Evolutionary conservation across 2,888 invertebrate species (phyloP).

Genomic region (Pachycephus smyrnensis): DNA sequence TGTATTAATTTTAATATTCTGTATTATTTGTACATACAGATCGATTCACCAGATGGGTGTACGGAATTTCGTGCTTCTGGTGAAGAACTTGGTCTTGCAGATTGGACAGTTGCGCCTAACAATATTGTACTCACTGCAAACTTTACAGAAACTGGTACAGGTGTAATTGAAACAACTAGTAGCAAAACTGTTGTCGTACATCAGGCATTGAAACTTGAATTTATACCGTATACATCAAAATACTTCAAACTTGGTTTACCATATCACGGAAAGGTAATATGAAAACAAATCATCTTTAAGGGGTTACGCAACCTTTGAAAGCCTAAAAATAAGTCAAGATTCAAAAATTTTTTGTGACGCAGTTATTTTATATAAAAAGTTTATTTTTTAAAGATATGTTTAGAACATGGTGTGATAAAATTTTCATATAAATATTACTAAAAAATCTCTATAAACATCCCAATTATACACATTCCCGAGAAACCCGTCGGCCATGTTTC

Average conservation of each 20-base stretch:
- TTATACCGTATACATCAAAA: conserved; percentile 70
- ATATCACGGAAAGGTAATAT: conserved; percentile 73
- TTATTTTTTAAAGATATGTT: too few species aligned
- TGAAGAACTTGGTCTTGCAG: conserved; percentile 56
- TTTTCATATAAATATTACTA: too few species aligned
- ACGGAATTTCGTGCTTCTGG: conserved; percentile 59
- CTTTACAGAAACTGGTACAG: conserved; percentile 74
- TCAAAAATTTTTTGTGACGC: too few species aligned
- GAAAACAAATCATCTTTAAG: not conserved
- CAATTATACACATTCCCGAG: too few species aligned
- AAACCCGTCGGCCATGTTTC: too few species aligned
- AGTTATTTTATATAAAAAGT: too few species aligned
- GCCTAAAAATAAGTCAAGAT: too few species aligned
- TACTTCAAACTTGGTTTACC: conserved; percentile 80
- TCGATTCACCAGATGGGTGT: conserved; percentile 58
- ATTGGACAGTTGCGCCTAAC: conserved; percentile 59
- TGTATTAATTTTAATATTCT: conserved; percentile 3
- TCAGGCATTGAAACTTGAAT: conserved; percentile 72
- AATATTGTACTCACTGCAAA: conserved; percentile 66
- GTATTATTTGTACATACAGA: conserved; percentile 28
- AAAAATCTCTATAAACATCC: too few species aligned
- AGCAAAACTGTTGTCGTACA: conserved; percentile 72
- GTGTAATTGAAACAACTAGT: conserved; percentile 73
- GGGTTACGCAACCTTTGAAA: too few species aligned
- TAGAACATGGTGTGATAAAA: too few species aligned